phyloP scores from a whole-genome alignment of 2,797 vertebrate genomes.

The Remorina albescens region DNA sequence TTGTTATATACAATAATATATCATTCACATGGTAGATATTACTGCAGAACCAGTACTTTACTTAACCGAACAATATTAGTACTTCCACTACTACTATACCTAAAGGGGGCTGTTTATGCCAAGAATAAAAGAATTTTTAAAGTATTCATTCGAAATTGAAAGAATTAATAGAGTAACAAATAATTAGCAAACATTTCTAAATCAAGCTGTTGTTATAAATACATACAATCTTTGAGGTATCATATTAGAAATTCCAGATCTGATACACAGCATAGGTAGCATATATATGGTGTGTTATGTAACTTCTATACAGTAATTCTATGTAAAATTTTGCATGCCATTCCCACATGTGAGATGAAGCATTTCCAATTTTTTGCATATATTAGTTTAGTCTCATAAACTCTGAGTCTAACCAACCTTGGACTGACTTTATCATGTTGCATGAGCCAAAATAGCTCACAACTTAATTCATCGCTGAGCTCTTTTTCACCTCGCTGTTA shows the following conservation, averaged over 20 bases:
- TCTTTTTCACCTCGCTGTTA: conserved; percentile 68
- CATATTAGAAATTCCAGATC: background rate
- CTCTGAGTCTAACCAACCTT: conserved; percentile 54
- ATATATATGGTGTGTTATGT: background rate
- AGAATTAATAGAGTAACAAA: background rate
- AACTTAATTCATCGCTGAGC: conserved; percentile 62
- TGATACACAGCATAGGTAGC: background rate
- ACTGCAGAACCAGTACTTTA: background rate
- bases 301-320: background rate
- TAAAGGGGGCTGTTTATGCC: too few species aligned
- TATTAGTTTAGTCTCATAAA: background rate
- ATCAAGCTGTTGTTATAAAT: background rate
- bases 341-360: conserved; percentile 3
- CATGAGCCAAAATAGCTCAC: conserved; percentile 64
- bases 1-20: background rate
- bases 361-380: conserved; percentile 8
- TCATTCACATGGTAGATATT: background rate
- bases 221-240: background rate
- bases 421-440: conserved; percentile 51
- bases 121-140: too few species aligned
- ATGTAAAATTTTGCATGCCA: background rate
- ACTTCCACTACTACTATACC: too few species aligned
- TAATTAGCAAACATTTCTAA: background rate
- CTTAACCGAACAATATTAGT: too few species aligned
- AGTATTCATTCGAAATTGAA: too few species aligned